A percentile compares a stretch with the other conserved stretches of the same genome.
phyloP scores from a whole-genome alignment of 2,113 vertebrate species.

The Amphiprion percula region DNA sequence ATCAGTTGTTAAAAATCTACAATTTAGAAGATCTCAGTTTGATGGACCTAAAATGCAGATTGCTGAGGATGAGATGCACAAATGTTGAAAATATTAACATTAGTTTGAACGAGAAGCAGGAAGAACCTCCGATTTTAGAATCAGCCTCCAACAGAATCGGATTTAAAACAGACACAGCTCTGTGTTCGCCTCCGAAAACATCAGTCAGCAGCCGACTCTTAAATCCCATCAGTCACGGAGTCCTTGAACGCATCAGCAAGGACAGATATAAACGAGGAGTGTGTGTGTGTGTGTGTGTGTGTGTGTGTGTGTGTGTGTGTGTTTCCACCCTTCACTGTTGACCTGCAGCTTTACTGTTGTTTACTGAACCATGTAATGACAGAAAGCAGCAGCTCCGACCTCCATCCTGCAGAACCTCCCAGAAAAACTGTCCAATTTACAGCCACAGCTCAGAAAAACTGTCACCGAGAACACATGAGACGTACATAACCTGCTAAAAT shows the following conservation, averaged over 20 bases:
- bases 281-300: slow-evolving; percentile 29
- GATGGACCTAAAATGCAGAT: too few relatives aligned
- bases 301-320: background rate
- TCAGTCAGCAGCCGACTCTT: background rate
- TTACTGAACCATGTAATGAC: slow-evolving; percentile 61
- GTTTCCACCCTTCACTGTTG: slow-evolving; percentile 45
- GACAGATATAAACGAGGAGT: slow-evolving; percentile 1
- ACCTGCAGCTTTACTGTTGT: slow-evolving; percentile 61
- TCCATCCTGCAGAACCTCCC: slow-evolving; percentile 10
- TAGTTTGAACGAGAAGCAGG: too few relatives aligned
- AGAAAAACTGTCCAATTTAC: slow-evolving; percentile 3
- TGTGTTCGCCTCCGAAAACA: background rate
- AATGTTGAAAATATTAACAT: too few relatives aligned
- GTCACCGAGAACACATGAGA: background rate
- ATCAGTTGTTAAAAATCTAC: too few relatives aligned
- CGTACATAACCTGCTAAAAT: background rate
- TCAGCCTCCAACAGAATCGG: too few relatives aligned
- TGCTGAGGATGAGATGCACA: too few relatives aligned
- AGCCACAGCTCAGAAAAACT: background rate
- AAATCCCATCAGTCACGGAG: slow-evolving; percentile 45
- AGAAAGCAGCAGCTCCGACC: slow-evolving; percentile 44
- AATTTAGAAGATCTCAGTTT: too few relatives aligned
- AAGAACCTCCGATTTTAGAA: too few relatives aligned
- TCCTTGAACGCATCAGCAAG: slow-evolving; percentile 59
- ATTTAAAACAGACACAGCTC: too few relatives aligned